Evolutionary conservation across 2,797 vertebrate genomes (phyloP).

Genomic region (Sylvia borin): DNA sequence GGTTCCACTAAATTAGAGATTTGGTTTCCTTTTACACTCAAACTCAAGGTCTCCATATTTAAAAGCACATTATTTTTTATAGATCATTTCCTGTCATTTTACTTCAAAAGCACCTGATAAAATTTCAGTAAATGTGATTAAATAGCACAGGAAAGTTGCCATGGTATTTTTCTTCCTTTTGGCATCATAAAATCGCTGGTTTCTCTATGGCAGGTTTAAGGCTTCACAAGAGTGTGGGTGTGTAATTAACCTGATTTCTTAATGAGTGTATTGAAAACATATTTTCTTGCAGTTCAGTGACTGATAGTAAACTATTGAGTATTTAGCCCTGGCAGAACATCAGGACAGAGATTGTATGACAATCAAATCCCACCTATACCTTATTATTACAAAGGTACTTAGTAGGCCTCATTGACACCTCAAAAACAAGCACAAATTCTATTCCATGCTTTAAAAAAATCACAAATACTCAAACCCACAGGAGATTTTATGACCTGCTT

Average conservation of each 20-base stretch:
- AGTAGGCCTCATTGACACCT: neutral
- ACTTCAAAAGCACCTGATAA: conserved; percentile 54
- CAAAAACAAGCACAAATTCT: neutral
- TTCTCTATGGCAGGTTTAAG: neutral
- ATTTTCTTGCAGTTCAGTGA: neutral
- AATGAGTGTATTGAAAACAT: neutral
- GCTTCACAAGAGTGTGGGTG: neutral
- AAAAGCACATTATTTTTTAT: conserved; percentile 38
- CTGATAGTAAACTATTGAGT: neutral
- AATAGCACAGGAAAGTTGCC: conserved; percentile 33
- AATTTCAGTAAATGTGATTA: conserved; percentile 50
- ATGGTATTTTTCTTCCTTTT: conserved; percentile 37
- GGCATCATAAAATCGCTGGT: neutral
- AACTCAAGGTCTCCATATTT: conserved; percentile 30
- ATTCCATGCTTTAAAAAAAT: neutral
- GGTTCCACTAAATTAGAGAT: conserved; percentile 64
- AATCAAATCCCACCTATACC: neutral
- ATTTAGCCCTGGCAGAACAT: neutral
- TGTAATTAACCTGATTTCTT: conserved; percentile 20
- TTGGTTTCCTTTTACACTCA: conserved; percentile 14
- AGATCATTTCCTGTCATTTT: conserved; percentile 51
- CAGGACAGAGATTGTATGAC: neutral
- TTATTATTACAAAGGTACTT: neutral
- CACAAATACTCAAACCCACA: neutral
- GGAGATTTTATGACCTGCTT: neutral